Base-by-base conservation (phyloP, 2,888 invertebrate genomes). In the Xanthorhoe designata region DNA sequence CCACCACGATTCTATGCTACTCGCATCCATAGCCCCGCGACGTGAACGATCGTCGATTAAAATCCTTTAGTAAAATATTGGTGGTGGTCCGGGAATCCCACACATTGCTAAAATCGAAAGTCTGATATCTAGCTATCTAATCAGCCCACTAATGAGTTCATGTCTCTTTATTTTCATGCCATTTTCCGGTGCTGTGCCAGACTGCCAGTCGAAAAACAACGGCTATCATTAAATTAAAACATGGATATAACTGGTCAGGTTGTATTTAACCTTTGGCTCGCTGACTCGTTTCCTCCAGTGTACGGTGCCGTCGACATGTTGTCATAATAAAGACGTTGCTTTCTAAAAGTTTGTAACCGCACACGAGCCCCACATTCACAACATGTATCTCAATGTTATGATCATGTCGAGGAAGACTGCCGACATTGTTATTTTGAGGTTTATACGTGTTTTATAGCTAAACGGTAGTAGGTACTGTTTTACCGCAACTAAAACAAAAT, bases 261-360 rank as follows among this genome's bases (percentile, higher is more conserved):
- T 3, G 32, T 32, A 47, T 17, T 47, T 50, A 50, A 50, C 58
- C 35, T 58, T 50, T 58, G 56, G n/a, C 42, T 55, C 18, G 18
- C 35, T 42, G 32, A 49, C 38, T 45, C 75, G 74, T 80, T 83
- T 83, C 81, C 82, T 82, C 74, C 68, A 61, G 29, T 52, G 38
- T 51, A 50, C 50, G 35, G 9, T 51, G 50, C 58, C 29, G 29
- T 47, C 72, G 73, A 72, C 63, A 74, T 80, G 75, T 80, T 80
- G 79, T 79, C 78, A 74, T 75, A 79, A 76, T 73, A 78, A 75
- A 78, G 76, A 72, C 75, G 73, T 72, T 58, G 75, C 74, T 79
- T 78, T 78, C 73, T 72, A 75, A 81, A 81, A 78, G 78, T 77
- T 76, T 69, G 72, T 72, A 68, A 69, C 71, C 63, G 64, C 69